Evolutionary conservation across 2,113 vertebrate genomes (phyloP).

Genomic region (Rynchops niger): DNA sequence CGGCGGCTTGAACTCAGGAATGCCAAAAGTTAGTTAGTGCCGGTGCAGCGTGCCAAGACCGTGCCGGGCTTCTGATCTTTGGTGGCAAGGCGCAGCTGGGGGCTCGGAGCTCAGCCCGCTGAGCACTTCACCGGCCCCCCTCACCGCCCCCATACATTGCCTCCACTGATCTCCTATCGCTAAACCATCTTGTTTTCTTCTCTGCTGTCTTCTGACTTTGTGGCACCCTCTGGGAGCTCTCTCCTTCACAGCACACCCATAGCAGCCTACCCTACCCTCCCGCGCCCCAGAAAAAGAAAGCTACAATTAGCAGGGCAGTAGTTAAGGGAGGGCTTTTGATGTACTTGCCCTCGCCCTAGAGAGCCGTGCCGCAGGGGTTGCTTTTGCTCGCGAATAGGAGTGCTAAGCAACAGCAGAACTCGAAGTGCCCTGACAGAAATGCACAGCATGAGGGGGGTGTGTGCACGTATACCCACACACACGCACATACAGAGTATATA

Average conservation of each 20-base stretch:
- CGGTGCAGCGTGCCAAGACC: constrained; percentile 3
- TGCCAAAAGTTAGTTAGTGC: not conserved
- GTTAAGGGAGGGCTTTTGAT: not conserved
- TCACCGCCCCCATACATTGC: not conserved
- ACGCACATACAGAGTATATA: constrained; percentile 66
- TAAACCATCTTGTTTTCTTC: not conserved
- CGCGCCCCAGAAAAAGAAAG: not conserved
- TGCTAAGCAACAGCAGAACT: constrained; percentile 18
- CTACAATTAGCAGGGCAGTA: not conserved
- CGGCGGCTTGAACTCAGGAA: not conserved
- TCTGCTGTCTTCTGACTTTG: constrained; percentile 21
- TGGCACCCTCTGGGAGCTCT: not conserved
- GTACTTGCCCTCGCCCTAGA: not conserved
- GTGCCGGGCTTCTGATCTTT: not conserved
- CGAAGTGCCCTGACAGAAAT: constrained; percentile 73
- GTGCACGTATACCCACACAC: constrained; percentile 63
- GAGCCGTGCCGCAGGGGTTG: not conserved
- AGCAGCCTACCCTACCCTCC: not conserved
- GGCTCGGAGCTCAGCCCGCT: constrained; percentile 56
- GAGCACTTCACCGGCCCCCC: constrained; percentile 56
- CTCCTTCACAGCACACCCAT: not conserved
- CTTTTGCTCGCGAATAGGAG: constrained; percentile 29
- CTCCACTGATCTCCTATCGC: not conserved
- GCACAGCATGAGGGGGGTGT: constrained; percentile 68
- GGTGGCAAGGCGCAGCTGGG: constrained; percentile 36